Percentiles rank a stretch among this genome's conserved stretches.
phyloP scores from a whole-genome alignment of 2,113 vertebrate genomes.

The Centrocercus urophasianus region DNA sequence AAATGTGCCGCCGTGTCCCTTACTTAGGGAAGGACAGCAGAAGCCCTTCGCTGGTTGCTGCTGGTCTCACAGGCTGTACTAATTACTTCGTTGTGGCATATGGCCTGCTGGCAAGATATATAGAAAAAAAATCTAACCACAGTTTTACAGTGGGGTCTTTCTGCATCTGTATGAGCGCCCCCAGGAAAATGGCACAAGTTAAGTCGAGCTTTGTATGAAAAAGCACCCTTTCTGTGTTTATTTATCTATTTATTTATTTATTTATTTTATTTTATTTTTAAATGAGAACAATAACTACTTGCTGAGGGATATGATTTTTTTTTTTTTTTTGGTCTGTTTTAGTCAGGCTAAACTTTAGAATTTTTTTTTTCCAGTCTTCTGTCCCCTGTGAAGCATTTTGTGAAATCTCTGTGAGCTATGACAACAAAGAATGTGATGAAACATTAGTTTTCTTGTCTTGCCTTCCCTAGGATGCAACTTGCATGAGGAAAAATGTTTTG shows the following conservation, averaged over 20 bases:
- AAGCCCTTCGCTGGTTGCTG: not conserved
- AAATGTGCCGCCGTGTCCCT: not conserved
- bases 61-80: not conserved
- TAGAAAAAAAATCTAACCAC: not conserved
- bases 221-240: not conserved
- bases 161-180: not conserved
- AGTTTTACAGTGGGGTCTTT: not conserved
- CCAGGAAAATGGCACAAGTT: not conserved
- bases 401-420: not conserved
- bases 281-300: not conserved
- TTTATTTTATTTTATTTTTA: not conserved
- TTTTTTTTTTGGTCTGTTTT: not conserved
- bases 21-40: not conserved
- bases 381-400: not conserved
- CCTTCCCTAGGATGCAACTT: not conserved
- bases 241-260: not conserved
- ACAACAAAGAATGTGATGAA: not conserved
- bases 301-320: not conserved
- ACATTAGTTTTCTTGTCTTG: not conserved
- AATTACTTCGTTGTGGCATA: not conserved
- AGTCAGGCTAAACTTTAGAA: not conserved
- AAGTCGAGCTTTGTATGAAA: not conserved
- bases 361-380: not conserved
- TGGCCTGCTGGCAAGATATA: not conserved
- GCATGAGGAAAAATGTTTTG: not conserved